These are phyloP conservation scores for Natrix natrix DNA, from an alignment of 2,797 vertebrate genomes.

Conservation along the genomic window DNA sequence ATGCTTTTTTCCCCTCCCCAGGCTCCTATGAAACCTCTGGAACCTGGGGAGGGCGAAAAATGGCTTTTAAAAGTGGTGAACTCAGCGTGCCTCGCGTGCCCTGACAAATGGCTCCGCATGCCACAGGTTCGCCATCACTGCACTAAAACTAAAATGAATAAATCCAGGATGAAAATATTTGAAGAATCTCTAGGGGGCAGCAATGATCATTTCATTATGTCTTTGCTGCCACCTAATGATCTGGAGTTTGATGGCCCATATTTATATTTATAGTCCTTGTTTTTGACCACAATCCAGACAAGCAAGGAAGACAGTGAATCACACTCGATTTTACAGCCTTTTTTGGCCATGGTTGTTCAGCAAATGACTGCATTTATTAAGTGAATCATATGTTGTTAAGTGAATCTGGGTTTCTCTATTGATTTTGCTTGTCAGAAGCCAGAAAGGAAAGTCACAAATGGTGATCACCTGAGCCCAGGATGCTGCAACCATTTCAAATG, in stretches of 20 bases:
- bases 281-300: not conserved
- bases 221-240: not conserved
- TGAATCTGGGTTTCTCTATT: not conserved
- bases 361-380: not conserved
- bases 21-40: too few species aligned
- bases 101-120: too few species aligned
- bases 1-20: too few species aligned
- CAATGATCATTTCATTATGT: not conserved
- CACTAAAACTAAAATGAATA: not conserved
- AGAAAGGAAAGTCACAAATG: not conserved
- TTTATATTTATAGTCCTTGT: not conserved
- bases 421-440: not conserved
- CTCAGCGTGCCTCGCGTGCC: too few species aligned
- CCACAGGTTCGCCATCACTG: not conserved
- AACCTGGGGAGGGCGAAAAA: too few species aligned
- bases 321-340: not conserved
- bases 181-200: not conserved
- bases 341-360: not conserved
- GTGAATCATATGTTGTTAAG: not conserved
- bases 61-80: too few species aligned
- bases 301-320: not conserved
- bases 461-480: not conserved
- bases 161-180: not conserved
- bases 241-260: not conserved
- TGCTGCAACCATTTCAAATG: not conserved